phyloP scores from a whole-genome alignment of 2,113 vertebrate species.

The Corynorhinus townsendii region DNA sequence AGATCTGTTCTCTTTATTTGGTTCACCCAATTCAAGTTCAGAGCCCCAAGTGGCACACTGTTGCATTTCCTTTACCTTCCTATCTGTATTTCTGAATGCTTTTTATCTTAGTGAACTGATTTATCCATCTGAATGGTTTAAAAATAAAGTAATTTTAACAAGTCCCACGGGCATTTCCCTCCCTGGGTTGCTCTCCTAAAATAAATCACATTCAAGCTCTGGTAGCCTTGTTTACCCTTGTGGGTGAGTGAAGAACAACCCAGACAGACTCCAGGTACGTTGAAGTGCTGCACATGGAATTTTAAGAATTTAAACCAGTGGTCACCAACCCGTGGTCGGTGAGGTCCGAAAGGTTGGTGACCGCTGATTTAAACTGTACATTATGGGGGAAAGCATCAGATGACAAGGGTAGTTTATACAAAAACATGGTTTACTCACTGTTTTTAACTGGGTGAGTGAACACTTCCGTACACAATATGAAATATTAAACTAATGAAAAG shows the following conservation, averaged over 20 bases:
- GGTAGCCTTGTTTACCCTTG: background rate
- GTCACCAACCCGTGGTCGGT: no score
- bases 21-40: background rate
- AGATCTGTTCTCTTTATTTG: background rate
- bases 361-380: background rate
- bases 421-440: slow-evolving; percentile 6
- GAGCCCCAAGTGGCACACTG: background rate
- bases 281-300: background rate
- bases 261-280: background rate
- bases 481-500: slow-evolving; percentile 30
- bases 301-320: slow-evolving; percentile 7
- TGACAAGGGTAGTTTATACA: background rate
- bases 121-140: slow-evolving; percentile 16
- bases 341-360: no score
- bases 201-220: slow-evolving; percentile 12
- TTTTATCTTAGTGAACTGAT: slow-evolving; percentile 28
- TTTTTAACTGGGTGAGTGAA: slow-evolving; percentile 29
- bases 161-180: slow-evolving; percentile 6
- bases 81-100: slow-evolving; percentile 33
- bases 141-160: slow-evolving; percentile 23
- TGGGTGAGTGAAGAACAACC: background rate
- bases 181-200: background rate
- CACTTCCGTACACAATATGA: background rate
- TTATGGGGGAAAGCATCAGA: background rate
- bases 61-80: background rate